These are phyloP conservation scores for Julus scanicus DNA, from an alignment of 2,888 invertebrate genomes.

Conservation along the genomic window DNA sequence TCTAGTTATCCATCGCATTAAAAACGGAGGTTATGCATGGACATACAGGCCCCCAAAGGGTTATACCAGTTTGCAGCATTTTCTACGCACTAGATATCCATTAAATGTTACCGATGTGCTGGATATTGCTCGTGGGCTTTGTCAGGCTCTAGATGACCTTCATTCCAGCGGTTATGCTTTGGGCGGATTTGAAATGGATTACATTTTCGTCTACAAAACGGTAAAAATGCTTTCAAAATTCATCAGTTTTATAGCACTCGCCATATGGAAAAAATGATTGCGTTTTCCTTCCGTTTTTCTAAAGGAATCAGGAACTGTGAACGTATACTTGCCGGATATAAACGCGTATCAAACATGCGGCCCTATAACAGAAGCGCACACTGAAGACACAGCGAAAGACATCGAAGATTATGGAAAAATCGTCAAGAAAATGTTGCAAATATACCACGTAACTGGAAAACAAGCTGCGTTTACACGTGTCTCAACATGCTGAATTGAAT, in stretches of 20 bases:
- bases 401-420: constrained; percentile 62
- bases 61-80: constrained; percentile 60
- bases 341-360: constrained; percentile 60
- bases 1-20: constrained; percentile 48
- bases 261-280: constrained; percentile 27
- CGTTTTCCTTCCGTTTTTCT: background rate
- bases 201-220: constrained; percentile 61
- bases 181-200: constrained; percentile 61
- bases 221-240: constrained; percentile 57
- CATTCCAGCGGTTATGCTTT: constrained; percentile 61
- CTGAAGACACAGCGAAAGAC: constrained; percentile 61
- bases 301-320: constrained; percentile 59
- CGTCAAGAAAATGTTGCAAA: constrained; percentile 62
- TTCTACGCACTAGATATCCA: constrained; percentile 60
- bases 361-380: constrained; percentile 58
- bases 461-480: constrained; percentile 49
- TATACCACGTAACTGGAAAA: constrained; percentile 60
- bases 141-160: constrained; percentile 60
- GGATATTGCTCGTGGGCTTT: constrained; percentile 60
- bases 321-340: constrained; percentile 62
- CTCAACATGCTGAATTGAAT: constrained; percentile 20
- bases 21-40: constrained; percentile 57
- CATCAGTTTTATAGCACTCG: background rate
- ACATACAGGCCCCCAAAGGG: constrained; percentile 61
- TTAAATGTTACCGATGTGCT: constrained; percentile 60